These are phyloP conservation scores for Antrozous pallidus DNA, from an alignment of 2,797 vertebrate species.

Conservation along the genomic window DNA sequence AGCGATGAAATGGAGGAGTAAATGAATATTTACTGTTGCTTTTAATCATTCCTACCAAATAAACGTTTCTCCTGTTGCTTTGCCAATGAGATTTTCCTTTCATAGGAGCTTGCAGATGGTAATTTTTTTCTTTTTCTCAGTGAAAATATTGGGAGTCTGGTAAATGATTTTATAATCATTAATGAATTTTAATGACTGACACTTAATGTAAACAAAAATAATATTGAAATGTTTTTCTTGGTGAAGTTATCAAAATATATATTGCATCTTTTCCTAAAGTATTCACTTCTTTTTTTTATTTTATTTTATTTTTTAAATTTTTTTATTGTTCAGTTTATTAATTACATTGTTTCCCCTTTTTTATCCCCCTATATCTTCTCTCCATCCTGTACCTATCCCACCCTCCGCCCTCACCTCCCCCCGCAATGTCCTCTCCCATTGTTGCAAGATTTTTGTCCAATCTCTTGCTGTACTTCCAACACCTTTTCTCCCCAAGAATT, in stretches of 20 bases:
- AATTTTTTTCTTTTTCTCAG: conserved; percentile 30
- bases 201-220: conserved; percentile 40
- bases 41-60: conserved; percentile 64
- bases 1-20: conserved; percentile 8
- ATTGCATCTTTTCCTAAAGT: not conserved
- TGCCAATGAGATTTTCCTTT: conserved; percentile 55
- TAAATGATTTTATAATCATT: conserved; percentile 60
- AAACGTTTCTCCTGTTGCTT: conserved; percentile 46
- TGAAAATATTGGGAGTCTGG: conserved; percentile 27
- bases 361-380: too few relatives aligned
- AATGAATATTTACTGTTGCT: conserved; percentile 68
- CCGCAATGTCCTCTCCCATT: too few relatives aligned
- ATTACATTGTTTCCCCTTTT: too few relatives aligned
- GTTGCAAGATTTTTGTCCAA: too few relatives aligned
- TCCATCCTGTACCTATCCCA: too few relatives aligned
- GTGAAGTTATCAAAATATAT: conserved; percentile 26
- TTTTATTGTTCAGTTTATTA: too few relatives aligned
- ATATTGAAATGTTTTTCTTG: conserved; percentile 15
- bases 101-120: conserved; percentile 41
- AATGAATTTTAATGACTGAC: conserved; percentile 53
- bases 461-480: too few relatives aligned
- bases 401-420: too few relatives aligned
- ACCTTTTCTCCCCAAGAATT: too few relatives aligned
- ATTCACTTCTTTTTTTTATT: conserved; percentile 37
- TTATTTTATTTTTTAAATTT: too few relatives aligned